Evolutionary conservation across 2,888 invertebrate genomes (phyloP).

Genomic region (Hyposoter dolosus): DNA sequence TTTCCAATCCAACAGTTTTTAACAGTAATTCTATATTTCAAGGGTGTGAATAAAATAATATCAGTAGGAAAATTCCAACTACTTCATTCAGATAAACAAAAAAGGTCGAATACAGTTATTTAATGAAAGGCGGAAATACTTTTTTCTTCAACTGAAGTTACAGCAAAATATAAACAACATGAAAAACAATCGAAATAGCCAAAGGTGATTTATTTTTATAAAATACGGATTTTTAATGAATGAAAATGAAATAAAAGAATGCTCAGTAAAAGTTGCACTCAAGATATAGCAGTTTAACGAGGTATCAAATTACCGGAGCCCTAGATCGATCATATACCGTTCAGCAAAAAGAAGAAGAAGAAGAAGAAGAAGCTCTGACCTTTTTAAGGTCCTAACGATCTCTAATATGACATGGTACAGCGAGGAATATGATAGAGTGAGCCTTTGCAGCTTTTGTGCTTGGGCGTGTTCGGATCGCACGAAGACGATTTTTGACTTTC

Average conservation of each 20-base stretch:
- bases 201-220: no score
- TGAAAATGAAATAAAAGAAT: no score
- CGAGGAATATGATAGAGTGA: not conserved
- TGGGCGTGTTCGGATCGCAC: not conserved
- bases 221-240: no score
- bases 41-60: not conserved
- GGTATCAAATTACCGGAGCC: no score
- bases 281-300: no score
- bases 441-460: not conserved
- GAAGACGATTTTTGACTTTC: not conserved
- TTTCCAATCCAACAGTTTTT: not conserved
- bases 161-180: no score
- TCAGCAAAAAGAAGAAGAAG: not conserved
- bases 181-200: no score
- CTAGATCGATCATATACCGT: no score
- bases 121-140: not conserved
- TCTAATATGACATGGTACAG: not conserved
- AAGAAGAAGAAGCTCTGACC: not conserved
- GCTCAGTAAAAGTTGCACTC: no score
- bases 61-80: no score
- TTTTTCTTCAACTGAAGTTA: not conserved
- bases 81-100: not conserved
- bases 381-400: not conserved
- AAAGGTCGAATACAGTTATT: not conserved
- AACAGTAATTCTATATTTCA: not conserved